phyloP scores from a whole-genome alignment of 2,797 vertebrate genomes.

The Selene dorsalis region DNA sequence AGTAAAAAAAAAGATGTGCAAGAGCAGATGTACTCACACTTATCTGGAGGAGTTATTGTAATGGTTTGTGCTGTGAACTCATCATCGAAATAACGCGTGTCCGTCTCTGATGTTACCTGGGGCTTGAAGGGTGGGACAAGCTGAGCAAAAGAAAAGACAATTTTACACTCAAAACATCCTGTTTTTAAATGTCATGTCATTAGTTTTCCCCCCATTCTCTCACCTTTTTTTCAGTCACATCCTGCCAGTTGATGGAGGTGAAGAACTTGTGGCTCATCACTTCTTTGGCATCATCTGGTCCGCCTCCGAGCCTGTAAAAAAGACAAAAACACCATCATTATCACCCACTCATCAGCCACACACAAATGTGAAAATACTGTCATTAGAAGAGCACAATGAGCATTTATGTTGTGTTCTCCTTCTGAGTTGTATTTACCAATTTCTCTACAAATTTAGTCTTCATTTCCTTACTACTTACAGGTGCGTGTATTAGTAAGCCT shows the following conservation, averaged over 20 bases:
- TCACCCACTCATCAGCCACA: constrained; percentile 12
- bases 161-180: background rate
- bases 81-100: constrained; percentile 95
- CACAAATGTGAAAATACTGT: constrained; percentile 27
- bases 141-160: constrained; percentile 71
- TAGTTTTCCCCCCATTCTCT: background rate
- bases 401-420: constrained; percentile 18
- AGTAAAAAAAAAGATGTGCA: background rate
- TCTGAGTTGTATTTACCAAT: constrained; percentile 34
- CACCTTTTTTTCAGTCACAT: constrained; percentile 93
- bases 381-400: constrained; percentile 24
- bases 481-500: constrained; percentile 27
- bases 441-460: constrained; percentile 46
- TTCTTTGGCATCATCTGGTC: constrained; percentile 92
- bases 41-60: constrained; percentile 94
- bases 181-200: background rate
- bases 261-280: constrained; percentile 97
- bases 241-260: constrained; percentile 91
- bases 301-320: constrained; percentile 89
- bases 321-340: constrained; percentile 22
- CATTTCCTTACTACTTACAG: constrained; percentile 60
- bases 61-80: constrained; percentile 97
- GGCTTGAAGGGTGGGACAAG: constrained; percentile 94
- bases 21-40: constrained; percentile 86
- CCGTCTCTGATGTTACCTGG: constrained; percentile 94